A percentile compares a stretch with the other conserved stretches of the same genome.
These are phyloP conservation scores for Melanotaenia parkinsoni DNA, from an alignment of 2,797 vertebrate species.

Conservation along the genomic window DNA sequence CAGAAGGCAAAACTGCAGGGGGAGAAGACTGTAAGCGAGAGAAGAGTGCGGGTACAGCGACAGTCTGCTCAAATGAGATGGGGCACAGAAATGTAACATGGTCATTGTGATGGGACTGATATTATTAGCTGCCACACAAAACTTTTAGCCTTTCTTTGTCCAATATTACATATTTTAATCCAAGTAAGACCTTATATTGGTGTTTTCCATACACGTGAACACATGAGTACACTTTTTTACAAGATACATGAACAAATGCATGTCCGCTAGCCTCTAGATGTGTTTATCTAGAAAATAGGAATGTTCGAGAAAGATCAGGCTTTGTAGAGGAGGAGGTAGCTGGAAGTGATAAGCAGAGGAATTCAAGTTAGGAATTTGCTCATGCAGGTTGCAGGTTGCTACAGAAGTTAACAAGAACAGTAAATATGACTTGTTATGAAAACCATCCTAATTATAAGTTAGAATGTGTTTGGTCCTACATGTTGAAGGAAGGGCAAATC, in stretches of 20 bases:
- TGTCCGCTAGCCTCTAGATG: neutral
- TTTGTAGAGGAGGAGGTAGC: slow-evolving; percentile 14
- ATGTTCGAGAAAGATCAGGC: neutral
- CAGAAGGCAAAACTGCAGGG: slow-evolving; percentile 78
- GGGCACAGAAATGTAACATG: slow-evolving; percentile 50
- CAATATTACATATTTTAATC: slow-evolving; percentile 26
- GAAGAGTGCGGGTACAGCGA: slow-evolving; percentile 34
- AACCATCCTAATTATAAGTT: neutral
- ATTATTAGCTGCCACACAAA: slow-evolving; percentile 55
- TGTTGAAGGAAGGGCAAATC: slow-evolving; percentile 13
- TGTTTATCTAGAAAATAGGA: neutral
- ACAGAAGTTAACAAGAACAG: neutral
- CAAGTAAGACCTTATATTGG: slow-evolving; percentile 3
- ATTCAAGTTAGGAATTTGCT: slow-evolving; percentile 15
- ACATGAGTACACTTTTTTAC: neutral
- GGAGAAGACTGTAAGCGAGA: slow-evolving; percentile 57
- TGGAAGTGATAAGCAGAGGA: slow-evolving; percentile 27
- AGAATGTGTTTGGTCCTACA: neutral
- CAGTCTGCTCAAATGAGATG: slow-evolving; percentile 60
- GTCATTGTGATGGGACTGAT: slow-evolving; percentile 57
- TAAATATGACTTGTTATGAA: neutral
- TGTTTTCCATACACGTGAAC: slow-evolving; percentile 5
- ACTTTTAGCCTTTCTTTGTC: slow-evolving; percentile 12
- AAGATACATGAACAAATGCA: neutral
- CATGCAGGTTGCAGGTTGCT: neutral